These are phyloP conservation scores for Cydia fagiglandana DNA, from an alignment of 1,140 invertebrate species.

Conservation along the genomic window DNA sequence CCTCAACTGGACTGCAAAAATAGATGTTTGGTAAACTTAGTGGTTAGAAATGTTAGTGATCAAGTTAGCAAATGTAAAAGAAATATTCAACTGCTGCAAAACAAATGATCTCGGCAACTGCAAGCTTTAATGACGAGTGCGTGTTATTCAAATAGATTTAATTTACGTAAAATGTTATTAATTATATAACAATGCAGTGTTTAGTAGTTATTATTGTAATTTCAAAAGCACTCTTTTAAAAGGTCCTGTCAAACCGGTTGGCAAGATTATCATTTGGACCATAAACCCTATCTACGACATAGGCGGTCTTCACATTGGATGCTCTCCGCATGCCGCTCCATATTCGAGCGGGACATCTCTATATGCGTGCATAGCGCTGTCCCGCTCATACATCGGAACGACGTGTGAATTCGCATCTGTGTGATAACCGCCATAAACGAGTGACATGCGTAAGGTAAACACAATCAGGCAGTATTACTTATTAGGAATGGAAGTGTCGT, in stretches of 20 bases:
- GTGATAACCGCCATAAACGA: not conserved
- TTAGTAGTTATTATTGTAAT: not conserved
- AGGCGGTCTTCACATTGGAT: too few species aligned
- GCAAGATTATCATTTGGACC: not conserved
- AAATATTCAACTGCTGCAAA: constrained; percentile 26
- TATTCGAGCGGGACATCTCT: too few species aligned
- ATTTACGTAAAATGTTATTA: not conserved
- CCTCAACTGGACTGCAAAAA: not conserved
- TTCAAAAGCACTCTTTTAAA: not conserved
- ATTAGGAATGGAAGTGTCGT: constrained; percentile 31
- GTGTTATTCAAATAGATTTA: not conserved
- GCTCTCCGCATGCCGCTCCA: too few species aligned
- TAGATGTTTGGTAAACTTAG: not conserved
- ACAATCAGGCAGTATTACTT: constrained; percentile 18
- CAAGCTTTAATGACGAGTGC: constrained; percentile 19
- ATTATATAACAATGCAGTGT: not conserved
- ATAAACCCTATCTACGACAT: constrained; percentile 7
- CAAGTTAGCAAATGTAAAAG: constrained; percentile 22
- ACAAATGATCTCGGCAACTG: constrained; percentile 22
- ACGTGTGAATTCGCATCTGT: too few species aligned
- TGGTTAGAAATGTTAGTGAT: constrained; percentile 19
- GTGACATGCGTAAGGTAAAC: constrained; percentile 27
- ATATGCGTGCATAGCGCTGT: too few species aligned
- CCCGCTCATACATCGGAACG: too few species aligned
- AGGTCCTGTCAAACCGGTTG: not conserved